Evolutionary conservation across 1,140 invertebrate species (phyloP).

Genomic region (Sycophaga agraensis): DNA sequence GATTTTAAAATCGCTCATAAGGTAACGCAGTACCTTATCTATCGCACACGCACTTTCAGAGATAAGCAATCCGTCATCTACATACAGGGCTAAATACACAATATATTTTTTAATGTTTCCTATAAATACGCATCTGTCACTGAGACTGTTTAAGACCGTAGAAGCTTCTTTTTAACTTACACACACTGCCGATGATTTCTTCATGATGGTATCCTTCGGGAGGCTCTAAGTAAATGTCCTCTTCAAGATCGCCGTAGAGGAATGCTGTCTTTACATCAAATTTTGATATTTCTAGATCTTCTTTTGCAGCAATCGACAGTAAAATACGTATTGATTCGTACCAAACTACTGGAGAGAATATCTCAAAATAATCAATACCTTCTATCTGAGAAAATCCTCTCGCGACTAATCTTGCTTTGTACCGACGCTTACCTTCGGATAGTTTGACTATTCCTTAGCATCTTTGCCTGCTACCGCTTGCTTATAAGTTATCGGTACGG

Average conservation of each 20-base stretch:
- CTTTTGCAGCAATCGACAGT: slow-evolving; percentile 13
- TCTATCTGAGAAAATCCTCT: slow-evolving; percentile 14
- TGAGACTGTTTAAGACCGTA: slow-evolving; percentile 48
- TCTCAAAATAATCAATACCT: slow-evolving; percentile 25
- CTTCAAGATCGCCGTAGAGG: too few species aligned
- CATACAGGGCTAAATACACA: slow-evolving; percentile 29
- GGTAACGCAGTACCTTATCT: slow-evolving; percentile 25
- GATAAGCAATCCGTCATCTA: slow-evolving; percentile 42
- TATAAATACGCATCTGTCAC: slow-evolving; percentile 32
- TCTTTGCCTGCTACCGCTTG: slow-evolving; percentile 28
- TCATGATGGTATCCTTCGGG: slow-evolving; percentile 23
- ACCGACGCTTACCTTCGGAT: not conserved
- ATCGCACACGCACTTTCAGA: slow-evolving; percentile 30
- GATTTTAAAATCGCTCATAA: slow-evolving; percentile 37
- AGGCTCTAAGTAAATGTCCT: slow-evolving; percentile 11
- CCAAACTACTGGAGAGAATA: slow-evolving; percentile 9
- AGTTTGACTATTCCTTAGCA: slow-evolving; percentile 32
- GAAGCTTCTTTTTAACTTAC: slow-evolving; percentile 41
- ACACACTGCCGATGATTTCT: slow-evolving; percentile 27
- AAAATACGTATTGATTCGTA: slow-evolving; percentile 21
- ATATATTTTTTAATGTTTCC: not conserved
- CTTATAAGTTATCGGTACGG: not conserved
- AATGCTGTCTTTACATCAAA: slow-evolving; percentile 29
- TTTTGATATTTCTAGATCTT: too few species aligned
- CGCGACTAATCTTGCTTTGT: slow-evolving; percentile 17